phyloP scores from a whole-genome alignment of 2,113 vertebrate genomes.

The Pteropus alecto region DNA sequence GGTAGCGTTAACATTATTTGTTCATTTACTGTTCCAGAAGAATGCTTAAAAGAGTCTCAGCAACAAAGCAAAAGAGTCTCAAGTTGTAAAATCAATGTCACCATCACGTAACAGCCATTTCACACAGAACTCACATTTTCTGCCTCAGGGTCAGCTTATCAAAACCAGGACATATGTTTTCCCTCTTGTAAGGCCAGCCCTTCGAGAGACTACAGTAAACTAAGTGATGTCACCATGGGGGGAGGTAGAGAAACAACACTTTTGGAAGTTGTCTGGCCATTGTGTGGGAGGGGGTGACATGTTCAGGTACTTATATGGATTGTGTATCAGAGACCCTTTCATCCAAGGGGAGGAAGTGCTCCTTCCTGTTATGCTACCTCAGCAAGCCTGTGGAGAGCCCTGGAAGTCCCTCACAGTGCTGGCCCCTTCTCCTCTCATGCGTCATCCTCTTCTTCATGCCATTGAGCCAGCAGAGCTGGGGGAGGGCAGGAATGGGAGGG shows the following conservation, averaged over 20 bases:
- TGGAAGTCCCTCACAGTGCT: constrained; percentile 30
- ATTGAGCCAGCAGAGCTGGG: neutral
- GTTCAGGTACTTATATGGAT: constrained; percentile 33
- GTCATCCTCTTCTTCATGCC: neutral
- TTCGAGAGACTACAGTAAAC: neutral
- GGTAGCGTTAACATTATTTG: neutral
- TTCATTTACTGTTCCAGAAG: neutral
- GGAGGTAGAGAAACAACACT: neutral
- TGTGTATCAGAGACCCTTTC: constrained; percentile 18
- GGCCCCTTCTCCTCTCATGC: neutral
- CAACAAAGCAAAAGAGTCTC: too few relatives aligned
- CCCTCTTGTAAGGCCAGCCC: neutral
- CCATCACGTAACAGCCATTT: neutral
- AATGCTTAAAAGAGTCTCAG: neutral
- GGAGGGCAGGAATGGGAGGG: neutral
- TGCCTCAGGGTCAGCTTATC: neutral
- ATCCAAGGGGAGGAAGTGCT: constrained; percentile 49
- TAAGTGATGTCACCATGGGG: neutral
- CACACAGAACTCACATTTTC: neutral
- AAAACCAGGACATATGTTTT: neutral
- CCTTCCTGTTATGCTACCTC: constrained; percentile 73
- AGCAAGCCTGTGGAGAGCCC: neutral
- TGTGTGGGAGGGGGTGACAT: neutral
- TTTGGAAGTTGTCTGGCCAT: constrained; percentile 48
- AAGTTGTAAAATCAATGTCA: neutral